phyloP scores from a whole-genome alignment of 2,888 invertebrate species.

The Dione vanillae region DNA sequence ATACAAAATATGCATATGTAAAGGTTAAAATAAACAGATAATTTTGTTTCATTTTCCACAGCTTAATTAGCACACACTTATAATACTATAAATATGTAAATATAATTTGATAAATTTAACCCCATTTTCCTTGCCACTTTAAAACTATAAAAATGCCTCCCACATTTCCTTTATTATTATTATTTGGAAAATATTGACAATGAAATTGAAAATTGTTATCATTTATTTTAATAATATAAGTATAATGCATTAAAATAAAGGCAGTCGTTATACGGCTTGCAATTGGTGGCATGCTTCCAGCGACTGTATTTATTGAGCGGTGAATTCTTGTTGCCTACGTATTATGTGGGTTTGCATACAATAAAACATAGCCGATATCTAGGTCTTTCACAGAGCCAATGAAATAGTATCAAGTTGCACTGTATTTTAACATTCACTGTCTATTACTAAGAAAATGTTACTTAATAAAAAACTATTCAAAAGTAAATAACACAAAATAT shows the following conservation, averaged over 20 bases:
- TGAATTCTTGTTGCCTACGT: slow-evolving; percentile 38
- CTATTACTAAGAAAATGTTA: not conserved
- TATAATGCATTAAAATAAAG: slow-evolving; percentile 35
- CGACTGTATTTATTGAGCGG: slow-evolving; percentile 37
- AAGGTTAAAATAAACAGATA: no score
- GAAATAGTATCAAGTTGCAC: slow-evolving; percentile 5
- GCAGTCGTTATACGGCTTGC: slow-evolving; percentile 31
- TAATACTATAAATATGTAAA: not conserved
- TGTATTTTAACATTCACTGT: not conserved
- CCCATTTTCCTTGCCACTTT: not conserved
- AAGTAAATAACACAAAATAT: not conserved
- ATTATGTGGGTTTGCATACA: slow-evolving; percentile 30
- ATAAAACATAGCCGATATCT: slow-evolving; percentile 29
- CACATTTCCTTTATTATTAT: slow-evolving; percentile 1
- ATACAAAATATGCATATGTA: no score
- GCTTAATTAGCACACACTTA: not conserved
- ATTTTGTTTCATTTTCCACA: no score
- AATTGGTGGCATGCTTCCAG: slow-evolving; percentile 43
- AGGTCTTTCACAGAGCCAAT: slow-evolving; percentile 6
- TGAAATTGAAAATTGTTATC: slow-evolving; percentile 26
- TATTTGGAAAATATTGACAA: slow-evolving; percentile 14
- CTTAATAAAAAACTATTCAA: not conserved
- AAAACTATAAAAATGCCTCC: slow-evolving; percentile 6
- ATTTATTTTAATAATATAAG: slow-evolving; percentile 40
- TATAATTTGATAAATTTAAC: not conserved